These are phyloP conservation scores for Ptychoptera albimana DNA, from an alignment of 2,888 invertebrate genomes.

Conservation along the genomic window DNA sequence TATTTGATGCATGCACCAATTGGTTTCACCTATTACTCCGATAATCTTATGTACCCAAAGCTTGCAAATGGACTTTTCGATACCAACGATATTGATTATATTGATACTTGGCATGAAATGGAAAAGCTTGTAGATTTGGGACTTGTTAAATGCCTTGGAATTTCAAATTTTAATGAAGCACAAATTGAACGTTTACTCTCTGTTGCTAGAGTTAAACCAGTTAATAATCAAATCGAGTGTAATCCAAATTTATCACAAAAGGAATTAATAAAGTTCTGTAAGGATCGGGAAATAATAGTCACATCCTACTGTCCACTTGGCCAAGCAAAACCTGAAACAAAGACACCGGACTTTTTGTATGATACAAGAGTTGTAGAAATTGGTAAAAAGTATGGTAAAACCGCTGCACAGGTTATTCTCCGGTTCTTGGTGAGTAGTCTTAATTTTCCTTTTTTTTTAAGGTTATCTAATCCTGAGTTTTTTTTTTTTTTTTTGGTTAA, in stretches of 20 bases:
- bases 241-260: slow-evolving; percentile 55
- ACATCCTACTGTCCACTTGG: slow-evolving; percentile 64
- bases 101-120: slow-evolving; percentile 68
- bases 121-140: slow-evolving; percentile 55
- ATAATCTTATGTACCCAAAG: slow-evolving; percentile 16
- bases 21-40: slow-evolving; percentile 36
- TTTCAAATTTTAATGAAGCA: slow-evolving; percentile 72
- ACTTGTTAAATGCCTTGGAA: slow-evolving; percentile 58
- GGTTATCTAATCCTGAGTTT: too few relatives aligned
- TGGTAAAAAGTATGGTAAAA: slow-evolving; percentile 44
- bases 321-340: slow-evolving; percentile 32
- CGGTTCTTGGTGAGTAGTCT: slow-evolving; percentile 42
- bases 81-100: slow-evolving; percentile 46
- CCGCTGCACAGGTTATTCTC: slow-evolving; percentile 43
- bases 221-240: slow-evolving; percentile 38
- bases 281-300: slow-evolving; percentile 42
- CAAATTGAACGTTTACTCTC: slow-evolving; percentile 56
- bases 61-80: slow-evolving; percentile 4
- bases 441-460: slow-evolving; percentile 19
- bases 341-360: slow-evolving; percentile 31
- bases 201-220: slow-evolving; percentile 47
- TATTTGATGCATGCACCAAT: slow-evolving; percentile 73
- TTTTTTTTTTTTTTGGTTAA: slow-evolving; percentile 36
- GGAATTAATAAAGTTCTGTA: slow-evolving; percentile 49
- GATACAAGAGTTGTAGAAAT: slow-evolving; percentile 37